A percentile compares a stretch with the other conserved stretches of the same genome.
phyloP scores from a whole-genome alignment of 2,797 vertebrate genomes.

The Typhlichthys eigenmanni region DNA sequence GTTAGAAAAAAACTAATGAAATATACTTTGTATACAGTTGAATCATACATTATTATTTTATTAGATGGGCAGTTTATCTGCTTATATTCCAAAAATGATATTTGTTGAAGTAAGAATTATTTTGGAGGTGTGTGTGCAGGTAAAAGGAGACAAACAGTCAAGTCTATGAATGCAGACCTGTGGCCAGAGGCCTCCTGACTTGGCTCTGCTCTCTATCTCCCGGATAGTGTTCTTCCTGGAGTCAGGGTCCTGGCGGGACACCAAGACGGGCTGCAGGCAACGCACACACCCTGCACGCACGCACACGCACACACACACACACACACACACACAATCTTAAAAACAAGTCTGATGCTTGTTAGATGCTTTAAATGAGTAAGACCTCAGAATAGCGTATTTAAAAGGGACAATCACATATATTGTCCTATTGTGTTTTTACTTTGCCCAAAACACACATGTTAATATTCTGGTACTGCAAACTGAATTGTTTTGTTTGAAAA shows the following conservation, averaged over 20 bases:
- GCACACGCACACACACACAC: slow-evolving; percentile 1
- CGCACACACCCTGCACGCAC: slow-evolving; percentile 81
- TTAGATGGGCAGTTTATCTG: background rate
- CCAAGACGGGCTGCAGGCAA: slow-evolving; percentile 90
- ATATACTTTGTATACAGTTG: too few relatives aligned
- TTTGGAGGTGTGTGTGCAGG: background rate
- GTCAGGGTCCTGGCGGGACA: slow-evolving; percentile 90
- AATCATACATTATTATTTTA: too few relatives aligned
- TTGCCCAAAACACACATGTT: too few relatives aligned
- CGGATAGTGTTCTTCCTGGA: slow-evolving; percentile 92
- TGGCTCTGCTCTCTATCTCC: slow-evolving; percentile 86
- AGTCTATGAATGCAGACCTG: slow-evolving; percentile 80
- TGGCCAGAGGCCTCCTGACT: slow-evolving; percentile 89
- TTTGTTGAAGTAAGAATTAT: background rate
- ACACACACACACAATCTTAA: background rate
- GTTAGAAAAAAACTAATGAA: background rate
- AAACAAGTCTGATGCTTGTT: background rate
- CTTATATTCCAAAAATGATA: background rate
- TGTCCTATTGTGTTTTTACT: too few relatives aligned
- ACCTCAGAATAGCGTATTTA: too few relatives aligned
- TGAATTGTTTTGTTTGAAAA: too few relatives aligned
- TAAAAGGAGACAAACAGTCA: background rate
- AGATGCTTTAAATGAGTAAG: too few relatives aligned
- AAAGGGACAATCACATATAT: too few relatives aligned
- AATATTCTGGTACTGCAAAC: too few relatives aligned